These are phyloP conservation scores for Aphidoletes aphidimyza DNA, from an alignment of 2,888 invertebrate species.

Conservation along the genomic window DNA sequence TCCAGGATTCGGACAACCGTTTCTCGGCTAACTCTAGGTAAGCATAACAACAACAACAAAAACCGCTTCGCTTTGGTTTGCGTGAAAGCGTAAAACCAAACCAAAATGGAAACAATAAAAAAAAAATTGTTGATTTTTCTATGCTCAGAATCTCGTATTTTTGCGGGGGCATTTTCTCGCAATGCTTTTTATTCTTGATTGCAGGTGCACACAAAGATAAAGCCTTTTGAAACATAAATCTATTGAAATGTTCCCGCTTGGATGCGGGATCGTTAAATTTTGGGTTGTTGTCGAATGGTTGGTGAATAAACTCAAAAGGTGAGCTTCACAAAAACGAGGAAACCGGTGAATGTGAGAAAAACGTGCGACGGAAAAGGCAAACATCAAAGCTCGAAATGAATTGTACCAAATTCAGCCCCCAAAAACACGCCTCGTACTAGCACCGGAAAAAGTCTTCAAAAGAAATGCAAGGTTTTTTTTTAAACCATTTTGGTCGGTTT, in stretches of 20 bases:
- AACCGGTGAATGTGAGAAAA: not conserved
- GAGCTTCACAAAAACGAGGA: not conserved
- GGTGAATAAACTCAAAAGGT: too few species aligned
- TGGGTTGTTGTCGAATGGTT: not conserved
- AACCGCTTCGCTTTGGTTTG: too few species aligned
- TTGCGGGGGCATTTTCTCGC: not conserved
- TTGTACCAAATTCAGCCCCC: not conserved
- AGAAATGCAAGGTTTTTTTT: not conserved
- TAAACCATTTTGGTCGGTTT: not conserved
- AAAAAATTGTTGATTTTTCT: not conserved
- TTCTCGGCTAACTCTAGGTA: not conserved
- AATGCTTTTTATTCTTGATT: not conserved
- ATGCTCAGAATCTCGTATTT: too few species aligned
- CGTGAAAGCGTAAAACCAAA: too few species aligned
- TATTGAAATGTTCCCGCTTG: not conserved
- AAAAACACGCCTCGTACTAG: too few species aligned
- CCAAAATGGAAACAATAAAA: too few species aligned
- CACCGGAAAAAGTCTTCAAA: too few species aligned
- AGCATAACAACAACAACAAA: too few species aligned
- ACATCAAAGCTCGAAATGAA: not conserved
- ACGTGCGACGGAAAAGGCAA: not conserved
- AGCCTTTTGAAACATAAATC: conserved; percentile 3
- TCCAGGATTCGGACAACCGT: too few species aligned
- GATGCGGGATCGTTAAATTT: not conserved
- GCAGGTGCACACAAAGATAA: conserved; percentile 8